These are phyloP conservation scores for Rhaphigaster nebulosa DNA, from an alignment of 2,888 invertebrate genomes.

Conservation along the genomic window DNA sequence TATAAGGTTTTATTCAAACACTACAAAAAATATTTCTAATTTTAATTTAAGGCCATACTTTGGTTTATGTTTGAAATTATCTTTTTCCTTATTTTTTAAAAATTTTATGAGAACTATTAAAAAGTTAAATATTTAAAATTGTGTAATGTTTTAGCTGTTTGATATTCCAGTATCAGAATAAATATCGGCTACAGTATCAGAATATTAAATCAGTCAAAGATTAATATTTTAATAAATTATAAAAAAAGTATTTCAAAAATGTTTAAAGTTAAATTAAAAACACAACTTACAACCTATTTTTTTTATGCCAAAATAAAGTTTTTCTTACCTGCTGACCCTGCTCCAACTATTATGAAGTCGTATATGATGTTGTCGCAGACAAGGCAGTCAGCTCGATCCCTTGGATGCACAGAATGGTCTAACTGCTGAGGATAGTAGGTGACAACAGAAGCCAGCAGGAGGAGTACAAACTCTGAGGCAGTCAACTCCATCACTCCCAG, in stretches of 20 bases:
- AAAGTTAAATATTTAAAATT: no score
- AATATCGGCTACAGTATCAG: background rate
- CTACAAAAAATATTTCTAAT: background rate
- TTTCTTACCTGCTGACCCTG: slow-evolving; percentile 56
- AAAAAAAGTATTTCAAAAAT: no score
- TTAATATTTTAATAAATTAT: no score
- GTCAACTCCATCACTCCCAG: slow-evolving; percentile 52
- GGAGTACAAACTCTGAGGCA: slow-evolving; percentile 48
- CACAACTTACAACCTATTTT: no score
- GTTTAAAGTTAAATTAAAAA: no score
- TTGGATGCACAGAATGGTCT: slow-evolving; percentile 36
- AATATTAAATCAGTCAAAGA: background rate
- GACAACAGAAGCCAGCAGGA: slow-evolving; percentile 51
- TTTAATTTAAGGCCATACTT: background rate
- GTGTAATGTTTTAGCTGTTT: background rate
- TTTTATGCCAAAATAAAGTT: background rate
- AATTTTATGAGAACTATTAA: background rate
- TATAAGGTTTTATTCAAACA: background rate
- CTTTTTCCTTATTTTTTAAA: background rate
- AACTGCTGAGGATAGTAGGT: slow-evolving; percentile 42
- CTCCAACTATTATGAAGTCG: slow-evolving; percentile 56
- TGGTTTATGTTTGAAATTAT: no score
- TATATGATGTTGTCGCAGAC: slow-evolving; percentile 51
- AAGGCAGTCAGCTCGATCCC: slow-evolving; percentile 22
- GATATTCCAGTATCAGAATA: no score